Conservation (phyloP, 2,888 invertebrate species). For the Steinernema carpocapsae region DNA sequence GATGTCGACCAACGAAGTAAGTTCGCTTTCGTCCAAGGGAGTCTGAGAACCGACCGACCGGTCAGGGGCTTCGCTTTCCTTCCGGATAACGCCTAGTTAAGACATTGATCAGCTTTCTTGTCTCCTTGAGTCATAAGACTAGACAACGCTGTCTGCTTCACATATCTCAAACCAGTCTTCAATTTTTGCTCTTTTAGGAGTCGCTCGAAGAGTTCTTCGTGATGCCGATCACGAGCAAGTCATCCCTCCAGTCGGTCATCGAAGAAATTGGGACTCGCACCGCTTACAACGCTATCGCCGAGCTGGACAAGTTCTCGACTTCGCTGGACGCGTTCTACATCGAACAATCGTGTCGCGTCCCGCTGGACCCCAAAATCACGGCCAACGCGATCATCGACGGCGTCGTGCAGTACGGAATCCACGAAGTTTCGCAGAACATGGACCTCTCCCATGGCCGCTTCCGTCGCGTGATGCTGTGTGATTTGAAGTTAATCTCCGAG, state of each 20-base stretch:
- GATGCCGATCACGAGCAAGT: not conserved
- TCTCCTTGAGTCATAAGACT: no score
- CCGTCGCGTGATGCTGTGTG: conserved; percentile 16
- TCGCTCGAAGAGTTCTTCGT: not conserved
- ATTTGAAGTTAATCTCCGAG: not conserved
- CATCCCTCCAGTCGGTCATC: no score
- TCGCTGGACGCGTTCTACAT: conserved; percentile 16
- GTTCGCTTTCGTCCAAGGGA: not conserved
- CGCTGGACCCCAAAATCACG: not conserved
- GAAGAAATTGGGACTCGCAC: not conserved
- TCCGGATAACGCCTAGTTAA: no score
- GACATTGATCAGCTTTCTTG: no score
- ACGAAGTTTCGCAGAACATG: not conserved
- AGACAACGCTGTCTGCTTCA: not conserved
- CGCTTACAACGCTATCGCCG: not conserved
- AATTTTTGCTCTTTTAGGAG: not conserved
- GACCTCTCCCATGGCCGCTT: not conserved
- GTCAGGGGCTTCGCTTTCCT: no score
- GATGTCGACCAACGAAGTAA: no score
- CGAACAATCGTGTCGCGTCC: not conserved
- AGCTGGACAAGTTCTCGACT: not conserved
- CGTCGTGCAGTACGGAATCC: not conserved
- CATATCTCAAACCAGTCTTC: not conserved
- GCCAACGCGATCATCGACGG: not conserved
- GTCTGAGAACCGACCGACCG: no score